phyloP scores from a whole-genome alignment of 2,797 vertebrate genomes.

The Botia almorhae region DNA sequence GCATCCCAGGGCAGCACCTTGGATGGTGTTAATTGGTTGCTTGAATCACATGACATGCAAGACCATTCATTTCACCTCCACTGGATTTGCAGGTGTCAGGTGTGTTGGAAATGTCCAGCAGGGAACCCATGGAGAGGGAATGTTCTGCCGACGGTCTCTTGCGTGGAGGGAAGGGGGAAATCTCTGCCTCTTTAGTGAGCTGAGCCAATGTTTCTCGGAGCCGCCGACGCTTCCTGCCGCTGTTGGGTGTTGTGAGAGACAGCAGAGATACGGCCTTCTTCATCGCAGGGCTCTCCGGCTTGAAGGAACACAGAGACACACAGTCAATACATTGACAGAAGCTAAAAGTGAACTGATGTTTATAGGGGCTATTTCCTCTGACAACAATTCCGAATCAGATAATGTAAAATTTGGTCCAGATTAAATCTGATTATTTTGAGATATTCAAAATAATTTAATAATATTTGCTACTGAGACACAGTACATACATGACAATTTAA shows the following conservation, averaged over 20 bases:
- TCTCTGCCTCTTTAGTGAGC: conserved; percentile 89
- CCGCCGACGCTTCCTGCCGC: conserved; percentile 92
- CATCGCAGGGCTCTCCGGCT: conserved; percentile 90
- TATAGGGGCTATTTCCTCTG: no score
- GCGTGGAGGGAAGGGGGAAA: conserved; percentile 92
- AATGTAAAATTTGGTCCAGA: no score
- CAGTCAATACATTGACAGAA: not conserved
- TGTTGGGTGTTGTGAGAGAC: conserved; percentile 91
- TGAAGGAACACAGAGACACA: not conserved
- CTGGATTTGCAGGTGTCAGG: conserved; percentile 84
- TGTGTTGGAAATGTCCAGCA: conserved; percentile 96
- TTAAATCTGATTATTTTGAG: no score
- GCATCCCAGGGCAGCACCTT: not conserved
- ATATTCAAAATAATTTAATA: no score
- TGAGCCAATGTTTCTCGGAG: conserved; percentile 93
- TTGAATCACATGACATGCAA: not conserved
- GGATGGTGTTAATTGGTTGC: not conserved
- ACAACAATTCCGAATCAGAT: no score
- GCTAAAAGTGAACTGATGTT: not conserved
- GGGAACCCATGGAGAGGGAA: conserved; percentile 90
- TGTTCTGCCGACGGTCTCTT: conserved; percentile 94
- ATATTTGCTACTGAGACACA: no score
- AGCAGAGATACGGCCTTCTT: conserved; percentile 94
- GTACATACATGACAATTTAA: not conserved
- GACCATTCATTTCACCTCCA: conserved; percentile 78